Base-by-base conservation (phyloP, 2,797 vertebrate species). In the Lagodon rhomboides region DNA sequence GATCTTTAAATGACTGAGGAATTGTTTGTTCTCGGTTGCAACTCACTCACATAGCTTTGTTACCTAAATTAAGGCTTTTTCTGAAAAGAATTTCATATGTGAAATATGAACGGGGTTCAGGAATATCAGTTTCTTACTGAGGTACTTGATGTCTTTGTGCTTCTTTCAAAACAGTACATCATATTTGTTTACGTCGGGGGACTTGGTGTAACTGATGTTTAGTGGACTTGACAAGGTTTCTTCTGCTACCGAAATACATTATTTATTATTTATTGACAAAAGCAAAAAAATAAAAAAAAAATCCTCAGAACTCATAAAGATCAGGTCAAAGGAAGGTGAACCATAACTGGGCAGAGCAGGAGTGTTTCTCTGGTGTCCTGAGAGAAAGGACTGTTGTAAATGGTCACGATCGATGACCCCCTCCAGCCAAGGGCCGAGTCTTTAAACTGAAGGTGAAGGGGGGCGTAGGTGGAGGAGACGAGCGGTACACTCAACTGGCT, bases 371-470 rank as follows among this genome's bases (percentile, higher is more conserved):
- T 74, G n/a, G 30, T 74, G 73, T 77, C 60, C 69, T 67, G 50
- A 66, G 46, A 62, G 53, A 49, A 56, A 58, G 62, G 46, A 34
- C 70, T 25, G 75, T 68, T 79, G 79, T 82, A 85, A 85, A 85
- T 82, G 47, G 66, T 55, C 63, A 27, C 67, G 70, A 84, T 76
- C 54, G 25, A 87, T 86, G 67, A 23, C 49, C 70, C 44, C 44
- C 58, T 16, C 22, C 41, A 18, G 41, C 43, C 25, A 62, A 68
- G 80, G 75, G 74, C 38, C 47, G 23, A 62, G 68, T 55, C 72
- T 85, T 82, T 85, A 71, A 74, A 85, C 20, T 68, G 63, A 69
- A 25, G 55, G 43, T 20, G 53, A 46, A 68, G 20, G 68, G 69
- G 27, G 13, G 34, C 22, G 25, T 43, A 22, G 27, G 51, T 56